phyloP scores from a whole-genome alignment of 2,113 vertebrate species.

The Calonectris borealis region DNA sequence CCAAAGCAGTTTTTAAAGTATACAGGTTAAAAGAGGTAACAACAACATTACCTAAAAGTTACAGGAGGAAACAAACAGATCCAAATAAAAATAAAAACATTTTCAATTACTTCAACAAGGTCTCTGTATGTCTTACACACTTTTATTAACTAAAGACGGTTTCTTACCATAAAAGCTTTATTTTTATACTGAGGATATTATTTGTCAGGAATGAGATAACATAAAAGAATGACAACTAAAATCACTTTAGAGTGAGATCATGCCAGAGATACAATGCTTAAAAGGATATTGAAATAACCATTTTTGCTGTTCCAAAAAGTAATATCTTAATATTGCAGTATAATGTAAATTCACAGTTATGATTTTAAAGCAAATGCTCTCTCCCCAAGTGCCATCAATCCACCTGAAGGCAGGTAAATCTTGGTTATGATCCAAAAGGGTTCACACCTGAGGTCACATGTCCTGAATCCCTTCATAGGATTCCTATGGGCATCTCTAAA shows the following conservation, averaged over 20 bases:
- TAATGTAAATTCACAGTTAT: neutral
- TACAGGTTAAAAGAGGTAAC: constrained; percentile 22
- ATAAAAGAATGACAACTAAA: neutral
- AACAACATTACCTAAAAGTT: constrained; percentile 53
- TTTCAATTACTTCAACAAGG: neutral
- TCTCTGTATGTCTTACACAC: neutral
- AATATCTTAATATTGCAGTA: neutral
- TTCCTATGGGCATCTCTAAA: neutral
- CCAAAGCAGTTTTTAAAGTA: constrained; percentile 2
- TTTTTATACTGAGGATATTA: neutral
- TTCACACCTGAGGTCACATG: neutral
- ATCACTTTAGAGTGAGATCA: neutral
- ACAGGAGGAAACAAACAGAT: neutral
- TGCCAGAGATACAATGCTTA: neutral
- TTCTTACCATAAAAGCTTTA: neutral
- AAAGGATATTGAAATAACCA: neutral
- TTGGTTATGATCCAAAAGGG: neutral
- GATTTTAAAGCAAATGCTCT: neutral
- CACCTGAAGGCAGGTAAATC: neutral
- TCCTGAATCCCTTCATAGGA: neutral
- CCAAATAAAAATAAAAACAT: neutral
- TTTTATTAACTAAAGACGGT: neutral
- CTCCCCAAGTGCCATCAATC: neutral
- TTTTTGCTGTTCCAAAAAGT: neutral
- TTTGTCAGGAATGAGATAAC: neutral